A percentile compares a stretch with the other conserved stretches of the same genome.
phyloP scores from a whole-genome alignment of 2,888 invertebrate genomes.

The Drosophila nr. fundita region DNA sequence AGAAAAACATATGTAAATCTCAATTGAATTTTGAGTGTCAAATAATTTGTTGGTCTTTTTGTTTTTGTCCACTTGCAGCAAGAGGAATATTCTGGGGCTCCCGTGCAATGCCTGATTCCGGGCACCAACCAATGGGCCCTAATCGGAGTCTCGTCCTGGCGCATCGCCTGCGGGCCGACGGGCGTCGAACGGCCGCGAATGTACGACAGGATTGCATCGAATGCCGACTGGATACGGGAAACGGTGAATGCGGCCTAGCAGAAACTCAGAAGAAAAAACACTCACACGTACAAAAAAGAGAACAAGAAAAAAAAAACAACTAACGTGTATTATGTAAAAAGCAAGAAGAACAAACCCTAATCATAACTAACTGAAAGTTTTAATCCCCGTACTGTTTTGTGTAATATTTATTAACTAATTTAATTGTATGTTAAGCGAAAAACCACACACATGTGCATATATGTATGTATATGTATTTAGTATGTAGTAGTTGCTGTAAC shows the following conservation, averaged over 20 bases:
- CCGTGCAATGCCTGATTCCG: constrained; percentile 91
- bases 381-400: constrained; percentile 67
- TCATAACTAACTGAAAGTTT: constrained; percentile 54
- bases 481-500: constrained; percentile 47
- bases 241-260: constrained; percentile 87
- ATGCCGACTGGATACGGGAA: constrained; percentile 93
- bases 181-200: constrained; percentile 92
- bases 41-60: not conserved
- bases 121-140: constrained; percentile 91
- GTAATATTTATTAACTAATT: constrained; percentile 79
- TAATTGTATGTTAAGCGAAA: constrained; percentile 54
- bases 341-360: constrained; percentile 31
- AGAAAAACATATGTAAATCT: not conserved
- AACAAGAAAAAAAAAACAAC: constrained; percentile 6
- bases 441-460: not conserved
- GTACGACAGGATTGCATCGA: constrained; percentile 93
- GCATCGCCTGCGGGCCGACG: constrained; percentile 92
- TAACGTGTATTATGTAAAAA: constrained; percentile 58
- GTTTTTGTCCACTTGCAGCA: constrained; percentile 86
- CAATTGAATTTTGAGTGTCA: not conserved
- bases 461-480: constrained; percentile 42
- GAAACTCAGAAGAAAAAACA: not conserved
- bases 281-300: not conserved
- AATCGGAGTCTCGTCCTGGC: constrained; percentile 93
- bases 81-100: constrained; percentile 95